Evolutionary conservation across 2,797 vertebrate genomes (phyloP).

Genomic region (Siniperca obscura): DNA sequence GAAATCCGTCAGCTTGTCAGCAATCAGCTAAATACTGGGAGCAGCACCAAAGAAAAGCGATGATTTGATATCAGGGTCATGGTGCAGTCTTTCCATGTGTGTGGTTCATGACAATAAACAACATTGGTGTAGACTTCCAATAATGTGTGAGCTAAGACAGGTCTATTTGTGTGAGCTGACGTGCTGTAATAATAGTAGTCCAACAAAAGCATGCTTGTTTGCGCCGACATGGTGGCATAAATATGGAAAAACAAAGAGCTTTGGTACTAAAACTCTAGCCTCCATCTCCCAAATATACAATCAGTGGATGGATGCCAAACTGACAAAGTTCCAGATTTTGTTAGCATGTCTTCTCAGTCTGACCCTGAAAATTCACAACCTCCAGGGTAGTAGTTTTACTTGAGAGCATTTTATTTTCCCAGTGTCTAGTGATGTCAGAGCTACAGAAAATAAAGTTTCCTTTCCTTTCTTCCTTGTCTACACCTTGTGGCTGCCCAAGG

Average conservation of each 20-base stretch:
- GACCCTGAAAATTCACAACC: constrained; percentile 47
- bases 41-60: constrained; percentile 47
- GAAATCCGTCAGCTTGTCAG: constrained; percentile 70
- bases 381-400: constrained; percentile 29
- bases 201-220: constrained; percentile 75
- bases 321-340: constrained; percentile 38
- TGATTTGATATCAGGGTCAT: constrained; percentile 55
- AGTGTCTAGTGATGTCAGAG: constrained; percentile 55
- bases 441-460: constrained; percentile 24
- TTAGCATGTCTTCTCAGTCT: constrained; percentile 40
- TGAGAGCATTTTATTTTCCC: constrained; percentile 30
- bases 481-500: constrained; percentile 38
- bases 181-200: constrained; percentile 52
- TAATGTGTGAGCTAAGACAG: constrained; percentile 66
- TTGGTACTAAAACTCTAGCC: constrained; percentile 47
- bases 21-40: constrained; percentile 63
- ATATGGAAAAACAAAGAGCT: constrained; percentile 58
- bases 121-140: constrained; percentile 49
- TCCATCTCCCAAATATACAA: constrained; percentile 48
- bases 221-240: constrained; percentile 54
- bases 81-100: constrained; percentile 56
- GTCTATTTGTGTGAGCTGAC: constrained; percentile 68
- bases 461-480: constrained; percentile 33
- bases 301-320: constrained; percentile 49
- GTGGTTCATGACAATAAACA: constrained; percentile 71